Base-by-base conservation (phyloP, 2,888 invertebrate genomes). In the Chrysolina americana region DNA sequence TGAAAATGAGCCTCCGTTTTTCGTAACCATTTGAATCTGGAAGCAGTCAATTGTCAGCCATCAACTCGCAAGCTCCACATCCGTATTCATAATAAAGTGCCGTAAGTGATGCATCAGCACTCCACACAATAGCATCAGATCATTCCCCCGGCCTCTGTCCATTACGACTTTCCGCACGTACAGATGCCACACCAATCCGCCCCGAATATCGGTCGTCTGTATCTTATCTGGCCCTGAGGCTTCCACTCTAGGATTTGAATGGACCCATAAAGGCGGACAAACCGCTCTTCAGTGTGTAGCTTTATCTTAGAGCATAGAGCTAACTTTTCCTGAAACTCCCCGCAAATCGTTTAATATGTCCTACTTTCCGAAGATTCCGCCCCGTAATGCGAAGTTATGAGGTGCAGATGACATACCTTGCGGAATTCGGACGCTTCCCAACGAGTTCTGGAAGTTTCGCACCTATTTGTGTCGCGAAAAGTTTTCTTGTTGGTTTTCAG, bases 201-300 rank as follows among this genome's bases (percentile, higher is more conserved):
- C 59, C 59, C 15, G 28, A 28, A 59, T 65, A 73, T 65, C 56
- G 65, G 17, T 48, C 44, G 47, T 56, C 65, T 72, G 74, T 73
- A 73, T 77, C 81, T 79, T 81, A 82, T 81, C 82, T 80, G 63
- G 75, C 73, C 81, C 80, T 74, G 76, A 74, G 65, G 81, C 79
- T 80, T 82, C 81, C 81, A 81, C 79, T 81, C 80, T 80, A 78
- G 78, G 79, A 76, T 78, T 76, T 79, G 80, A 82, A 83, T 79
- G 78, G 78, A 36, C 76, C 81, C 77, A 81, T 83, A 82, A 83
- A 83, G 79, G 81, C 78, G 81, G 78, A 83, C 79, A 81, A 81
- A 82, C 81, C 80, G 80, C 81, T 77, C 81, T 81, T 80, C 79
- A 81, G 82, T 76, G 81, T 80, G 81, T 78, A 75, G 78, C 76